Base-by-base conservation (phyloP, 2,888 invertebrate genomes). In the Harpalus rubripes region DNA sequence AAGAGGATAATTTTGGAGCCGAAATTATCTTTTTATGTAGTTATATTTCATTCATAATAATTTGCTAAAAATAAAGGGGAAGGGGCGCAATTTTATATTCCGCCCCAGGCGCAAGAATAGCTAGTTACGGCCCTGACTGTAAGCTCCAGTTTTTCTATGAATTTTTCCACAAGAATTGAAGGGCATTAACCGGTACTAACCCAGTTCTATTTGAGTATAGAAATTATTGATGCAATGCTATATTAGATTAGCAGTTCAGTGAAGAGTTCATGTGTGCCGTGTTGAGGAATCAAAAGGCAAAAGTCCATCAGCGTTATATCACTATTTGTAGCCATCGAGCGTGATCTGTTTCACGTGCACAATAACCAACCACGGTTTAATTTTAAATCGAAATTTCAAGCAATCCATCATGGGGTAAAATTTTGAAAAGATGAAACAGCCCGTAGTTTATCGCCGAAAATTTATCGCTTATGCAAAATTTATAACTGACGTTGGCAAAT, bases 381-480 rank as follows among this genome's bases (percentile, higher is more conserved):
- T 76, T 76, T 76, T 52, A 76, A 76, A 76, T 76, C 76, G 76
- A 76, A 76, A 76, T 76, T 76, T 76, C 56, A n/a, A 4, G 26
- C 76, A 76, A 76, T 76, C 76, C 76, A 76, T 76, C 76, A 76
- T 41, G 16, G 18, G 52, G 76, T 76, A 56, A 56, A 76, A 76
- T 56, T 76, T 56, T 52, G 76, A 76, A 82, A 82, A 82, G 56
- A 82, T 72, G 82, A 72, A 72, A 82, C 82, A 82, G 74, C 61
- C 61, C 63, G 83, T 61, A 74, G 74, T 72, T 83, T 83, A 74
- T 74, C 39, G 76, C 61, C 44, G 18, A 56, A 61, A 83, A 83
- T 83, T 83, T 83, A 83, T 83, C 76, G 83, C 59, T 83, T 83
- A 76, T 83, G 83, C 74, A 83, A 83, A 83, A 83, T 83, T 83